phyloP scores from a whole-genome alignment of 2,888 invertebrate genomes.

The Polyommatus iphigenia region DNA sequence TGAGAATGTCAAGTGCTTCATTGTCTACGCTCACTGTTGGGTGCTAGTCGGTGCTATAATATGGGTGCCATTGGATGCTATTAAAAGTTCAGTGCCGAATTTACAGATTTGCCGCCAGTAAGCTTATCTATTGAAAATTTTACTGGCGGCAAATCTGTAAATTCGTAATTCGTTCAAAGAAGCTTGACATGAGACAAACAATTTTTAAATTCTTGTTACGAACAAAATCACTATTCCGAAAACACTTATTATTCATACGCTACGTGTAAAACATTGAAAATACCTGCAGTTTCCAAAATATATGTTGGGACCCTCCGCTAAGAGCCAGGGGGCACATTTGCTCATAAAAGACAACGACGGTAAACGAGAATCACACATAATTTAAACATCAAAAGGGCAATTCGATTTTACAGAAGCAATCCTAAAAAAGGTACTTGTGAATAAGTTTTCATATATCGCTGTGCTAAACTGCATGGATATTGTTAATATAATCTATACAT shows the following conservation, averaged over 20 bases:
- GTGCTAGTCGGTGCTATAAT: neutral
- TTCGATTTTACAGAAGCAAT: slow-evolving; percentile 21
- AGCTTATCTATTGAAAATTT: too few relatives aligned
- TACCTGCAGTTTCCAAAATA: neutral
- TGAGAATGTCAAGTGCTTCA: neutral
- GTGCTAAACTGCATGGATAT: too few relatives aligned
- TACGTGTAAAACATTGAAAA: neutral
- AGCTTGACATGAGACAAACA: too few relatives aligned
- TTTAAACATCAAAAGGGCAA: slow-evolving; percentile 25
- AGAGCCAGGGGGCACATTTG: neutral
- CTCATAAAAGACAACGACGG: slow-evolving; percentile 7
- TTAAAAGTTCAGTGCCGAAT: too few relatives aligned
- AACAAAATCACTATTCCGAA: neutral
- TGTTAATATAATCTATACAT: too few relatives aligned
- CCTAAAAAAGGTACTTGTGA: neutral
- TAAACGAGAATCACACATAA: neutral
- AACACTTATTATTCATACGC: neutral
- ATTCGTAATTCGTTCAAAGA: too few relatives aligned
- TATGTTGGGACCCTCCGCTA: neutral
- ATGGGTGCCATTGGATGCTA: neutral
- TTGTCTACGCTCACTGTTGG: neutral
- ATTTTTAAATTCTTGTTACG: too few relatives aligned
- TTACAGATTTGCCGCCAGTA: too few relatives aligned
- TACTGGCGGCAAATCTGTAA: too few relatives aligned
- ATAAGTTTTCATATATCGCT: neutral